These are phyloP conservation scores for Nicator chloris DNA, from an alignment of 2,113 vertebrate species.

Conservation along the genomic window DNA sequence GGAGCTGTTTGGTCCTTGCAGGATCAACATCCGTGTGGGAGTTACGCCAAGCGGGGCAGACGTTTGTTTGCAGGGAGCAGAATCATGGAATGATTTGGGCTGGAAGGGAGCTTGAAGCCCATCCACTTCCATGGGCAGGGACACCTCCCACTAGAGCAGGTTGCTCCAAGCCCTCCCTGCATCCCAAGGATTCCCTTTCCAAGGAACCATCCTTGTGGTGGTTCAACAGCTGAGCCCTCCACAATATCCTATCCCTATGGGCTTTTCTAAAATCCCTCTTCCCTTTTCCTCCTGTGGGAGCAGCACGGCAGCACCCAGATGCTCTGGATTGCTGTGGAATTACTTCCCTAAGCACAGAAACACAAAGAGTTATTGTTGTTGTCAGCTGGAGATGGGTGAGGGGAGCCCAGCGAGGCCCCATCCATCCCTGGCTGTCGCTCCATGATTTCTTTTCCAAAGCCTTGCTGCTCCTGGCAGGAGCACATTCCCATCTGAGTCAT, in stretches of 20 bases:
- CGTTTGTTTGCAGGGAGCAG: not conserved
- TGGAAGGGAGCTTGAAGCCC: not conserved
- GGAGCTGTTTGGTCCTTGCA: not conserved
- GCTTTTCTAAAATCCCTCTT: not conserved
- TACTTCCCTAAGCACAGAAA: not conserved
- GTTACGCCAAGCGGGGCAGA: not conserved
- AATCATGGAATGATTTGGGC: not conserved
- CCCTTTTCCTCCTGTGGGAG: not conserved
- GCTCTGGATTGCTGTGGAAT: not conserved
- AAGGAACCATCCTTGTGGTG: fast-evolving
- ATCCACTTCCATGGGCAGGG: not conserved
- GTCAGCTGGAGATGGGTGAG: not conserved
- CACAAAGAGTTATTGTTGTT: not conserved
- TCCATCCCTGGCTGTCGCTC: not conserved
- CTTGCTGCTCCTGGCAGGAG: not conserved
- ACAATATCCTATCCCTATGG: fast-evolving
- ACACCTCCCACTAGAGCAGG: not conserved
- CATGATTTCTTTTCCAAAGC: not conserved
- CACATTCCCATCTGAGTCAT: not conserved
- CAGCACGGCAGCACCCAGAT: fast-evolving
- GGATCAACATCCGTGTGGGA: not conserved
- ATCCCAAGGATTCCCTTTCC: not conserved
- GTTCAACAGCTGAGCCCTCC: not conserved
- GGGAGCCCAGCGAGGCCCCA: not conserved
- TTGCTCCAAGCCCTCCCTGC: not conserved